Base-by-base conservation (phyloP, 2,797 vertebrate genomes). In the Tapera naevia region DNA sequence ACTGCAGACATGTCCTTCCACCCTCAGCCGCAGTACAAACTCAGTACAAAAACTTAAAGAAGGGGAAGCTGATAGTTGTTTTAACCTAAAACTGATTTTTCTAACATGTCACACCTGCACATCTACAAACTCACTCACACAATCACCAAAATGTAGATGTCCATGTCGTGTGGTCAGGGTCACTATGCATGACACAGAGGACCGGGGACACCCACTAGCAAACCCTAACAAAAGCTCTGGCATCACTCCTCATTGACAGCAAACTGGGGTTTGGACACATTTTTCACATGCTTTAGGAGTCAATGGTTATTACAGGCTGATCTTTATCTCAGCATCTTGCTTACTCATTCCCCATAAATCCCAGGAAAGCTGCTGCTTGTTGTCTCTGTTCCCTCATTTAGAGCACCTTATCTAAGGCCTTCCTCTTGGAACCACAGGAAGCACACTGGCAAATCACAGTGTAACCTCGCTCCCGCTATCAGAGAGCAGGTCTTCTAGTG, bases 301-400 rank as follows among this genome's bases (percentile, higher is more conserved):
- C 62, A 62, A 10, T 14, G 21, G 70, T 71, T 91, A 81, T 25
- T 73, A 70, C 23, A 33, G 78, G 71, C 80, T 80, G 64, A 90
- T 62, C 78, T 46, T 95, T 91, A 96, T 86, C 91, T 91, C 86
- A 60, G 48, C n/a, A 70, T 85, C 88, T 84, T 89, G 56, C 57
- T 86, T 90, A 67, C 46, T 81, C 28, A 85, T 9, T 78, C 53
- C 46, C 23, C 41, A 82, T 82, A 94, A 94, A 76, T 30, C 24
- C 48, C 8, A 86, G 39, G 43, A 94, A 84, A 90, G 43, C 80
- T 69, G 76, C 11, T 88, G 89, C 33, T 82, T 81, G 62, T 54
- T 93, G 86, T 19, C 32, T 91, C 46, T 58, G 86, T 80, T 78
- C 76, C 66, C 67, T 80, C 54, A 41, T 39, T 88, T 86, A 37